phyloP scores from a whole-genome alignment of 2,113 vertebrate genomes.

The Toxotes jaculatrix region DNA sequence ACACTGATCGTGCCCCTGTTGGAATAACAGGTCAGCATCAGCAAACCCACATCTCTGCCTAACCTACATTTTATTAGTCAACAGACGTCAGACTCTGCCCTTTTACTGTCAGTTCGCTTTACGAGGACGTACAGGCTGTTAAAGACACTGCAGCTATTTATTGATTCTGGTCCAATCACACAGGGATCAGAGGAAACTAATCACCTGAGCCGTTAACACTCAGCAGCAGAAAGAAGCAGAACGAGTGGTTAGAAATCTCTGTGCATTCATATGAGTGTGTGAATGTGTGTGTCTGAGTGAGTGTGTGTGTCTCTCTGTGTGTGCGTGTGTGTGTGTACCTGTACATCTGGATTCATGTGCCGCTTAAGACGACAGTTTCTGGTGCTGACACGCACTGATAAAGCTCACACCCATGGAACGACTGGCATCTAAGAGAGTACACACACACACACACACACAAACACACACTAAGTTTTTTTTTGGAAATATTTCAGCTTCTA shows the following conservation, averaged over 20 bases:
- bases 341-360: background rate
- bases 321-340: background rate
- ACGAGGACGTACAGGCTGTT: background rate
- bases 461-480: background rate
- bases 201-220: background rate
- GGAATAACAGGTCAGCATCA: slow-evolving; percentile 29
- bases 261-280: background rate
- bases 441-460: background rate
- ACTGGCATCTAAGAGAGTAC: slow-evolving; percentile 13
- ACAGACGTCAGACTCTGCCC: background rate
- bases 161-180: background rate
- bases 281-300: background rate
- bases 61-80: slow-evolving; percentile 23
- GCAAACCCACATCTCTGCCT: background rate
- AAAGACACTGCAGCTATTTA: background rate
- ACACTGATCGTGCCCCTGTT: slow-evolving; percentile 14
- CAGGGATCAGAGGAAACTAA: background rate
- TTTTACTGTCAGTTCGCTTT: background rate
- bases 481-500: background rate
- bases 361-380: slow-evolving; percentile 8
- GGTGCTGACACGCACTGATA: slow-evolving; percentile 41
- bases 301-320: background rate
- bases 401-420: slow-evolving; percentile 38
- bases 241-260: background rate
- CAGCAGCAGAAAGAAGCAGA: background rate